Evolutionary conservation across 2,113 vertebrate species (phyloP).

Genomic region (Monarcha castaneiventris): DNA sequence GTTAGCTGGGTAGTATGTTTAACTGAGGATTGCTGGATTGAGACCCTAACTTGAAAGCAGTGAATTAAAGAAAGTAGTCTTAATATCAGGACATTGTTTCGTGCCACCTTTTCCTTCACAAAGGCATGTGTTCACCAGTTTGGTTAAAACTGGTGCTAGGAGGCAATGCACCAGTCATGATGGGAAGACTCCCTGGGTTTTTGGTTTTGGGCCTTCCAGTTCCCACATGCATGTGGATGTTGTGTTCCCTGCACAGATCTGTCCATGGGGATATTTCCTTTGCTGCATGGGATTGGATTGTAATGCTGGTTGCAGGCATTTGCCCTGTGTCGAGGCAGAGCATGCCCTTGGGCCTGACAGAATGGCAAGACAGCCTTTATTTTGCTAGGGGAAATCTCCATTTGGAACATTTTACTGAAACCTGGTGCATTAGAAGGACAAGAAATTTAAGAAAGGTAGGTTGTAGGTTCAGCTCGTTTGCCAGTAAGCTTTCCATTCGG

Average conservation of each 20-base stretch:
- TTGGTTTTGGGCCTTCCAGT: not conserved
- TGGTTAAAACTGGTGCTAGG: not conserved
- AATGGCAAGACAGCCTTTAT: not conserved
- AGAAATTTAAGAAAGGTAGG: not conserved
- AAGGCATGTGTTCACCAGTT: not conserved
- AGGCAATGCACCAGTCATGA: not conserved
- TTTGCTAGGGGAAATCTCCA: not conserved
- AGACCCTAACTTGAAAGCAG: not conserved
- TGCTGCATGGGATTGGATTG: not conserved
- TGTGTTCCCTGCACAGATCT: rapidly evolving
- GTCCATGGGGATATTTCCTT: not conserved
- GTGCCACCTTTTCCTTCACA: not conserved
- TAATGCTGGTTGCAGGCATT: not conserved
- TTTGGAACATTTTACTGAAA: not conserved
- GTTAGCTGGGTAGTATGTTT: not conserved
- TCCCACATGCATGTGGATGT: rapidly evolving
- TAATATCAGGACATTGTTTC: not conserved
- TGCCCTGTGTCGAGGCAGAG: rapidly evolving
- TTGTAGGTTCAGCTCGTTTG: not conserved
- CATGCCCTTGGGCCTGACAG: not conserved
- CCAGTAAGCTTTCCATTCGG: not conserved
- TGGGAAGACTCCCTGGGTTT: not conserved
- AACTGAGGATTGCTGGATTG: not conserved
- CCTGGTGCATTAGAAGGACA: not conserved
- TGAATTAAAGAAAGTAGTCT: not conserved